phyloP scores from a whole-genome alignment of 2,888 invertebrate genomes.

The Melieria picta region DNA sequence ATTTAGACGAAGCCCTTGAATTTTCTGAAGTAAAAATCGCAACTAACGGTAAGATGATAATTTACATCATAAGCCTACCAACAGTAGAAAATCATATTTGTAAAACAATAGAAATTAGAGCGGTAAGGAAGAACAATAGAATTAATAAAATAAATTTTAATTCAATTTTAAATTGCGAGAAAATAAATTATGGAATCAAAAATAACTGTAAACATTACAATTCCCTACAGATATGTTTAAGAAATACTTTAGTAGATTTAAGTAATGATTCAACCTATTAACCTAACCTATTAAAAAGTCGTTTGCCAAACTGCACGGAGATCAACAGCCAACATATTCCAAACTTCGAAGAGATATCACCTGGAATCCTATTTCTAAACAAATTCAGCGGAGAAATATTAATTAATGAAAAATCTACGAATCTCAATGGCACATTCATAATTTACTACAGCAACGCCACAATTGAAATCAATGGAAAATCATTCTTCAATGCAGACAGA shows the following conservation, averaged over 20 bases:
- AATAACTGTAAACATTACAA: constrained; percentile 4
- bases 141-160: constrained; percentile 31
- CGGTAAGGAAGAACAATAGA: constrained; percentile 31
- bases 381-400: constrained; percentile 18
- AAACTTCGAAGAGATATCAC: constrained; percentile 28
- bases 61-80: constrained; percentile 38
- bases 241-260: constrained; percentile 32
- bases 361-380: constrained; percentile 35
- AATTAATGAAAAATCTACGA: not conserved
- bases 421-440: not conserved
- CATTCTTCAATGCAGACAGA: not conserved
- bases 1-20: constrained; percentile 42
- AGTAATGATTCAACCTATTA: constrained; percentile 35
- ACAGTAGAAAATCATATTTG: constrained; percentile 27
- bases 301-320: constrained; percentile 28
- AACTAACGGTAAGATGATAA: constrained; percentile 30
- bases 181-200: not conserved
- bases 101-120: constrained; percentile 33
- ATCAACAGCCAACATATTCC: constrained; percentile 19
- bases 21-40: constrained; percentile 41
- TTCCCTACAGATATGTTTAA: constrained; percentile 33
- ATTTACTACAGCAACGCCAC: not conserved
- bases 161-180: constrained; percentile 27
- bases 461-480: not conserved
- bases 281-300: constrained; percentile 35